Percentiles rank a stretch among this genome's conserved stretches.
phyloP scores from a whole-genome alignment of 2,888 invertebrate genomes.

The Uloborus plumipes region DNA sequence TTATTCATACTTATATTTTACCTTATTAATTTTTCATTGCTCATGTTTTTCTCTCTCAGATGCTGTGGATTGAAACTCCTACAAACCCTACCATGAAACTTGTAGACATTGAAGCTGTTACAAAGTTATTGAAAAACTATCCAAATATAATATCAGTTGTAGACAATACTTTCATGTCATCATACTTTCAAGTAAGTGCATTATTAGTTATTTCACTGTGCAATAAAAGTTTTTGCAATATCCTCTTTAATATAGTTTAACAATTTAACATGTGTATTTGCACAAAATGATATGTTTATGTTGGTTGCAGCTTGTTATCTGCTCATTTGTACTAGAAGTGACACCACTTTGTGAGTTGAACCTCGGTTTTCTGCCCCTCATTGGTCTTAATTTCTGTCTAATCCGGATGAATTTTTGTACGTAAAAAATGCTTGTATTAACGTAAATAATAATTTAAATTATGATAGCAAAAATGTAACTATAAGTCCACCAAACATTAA shows the following conservation, averaged over 20 bases:
- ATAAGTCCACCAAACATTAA: too few relatives aligned
- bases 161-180: constrained; percentile 94
- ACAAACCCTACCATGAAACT: constrained; percentile 94
- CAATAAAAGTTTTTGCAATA: background rate
- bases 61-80: constrained; percentile 94
- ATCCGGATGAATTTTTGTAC: too few relatives aligned
- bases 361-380: too few relatives aligned
- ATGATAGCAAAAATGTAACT: too few relatives aligned
- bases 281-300: too few relatives aligned
- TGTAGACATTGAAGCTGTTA: constrained; percentile 83
- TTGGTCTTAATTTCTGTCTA: too few relatives aligned
- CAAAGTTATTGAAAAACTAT: constrained; percentile 76
- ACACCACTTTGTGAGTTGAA: too few relatives aligned
- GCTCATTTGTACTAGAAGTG: too few relatives aligned
- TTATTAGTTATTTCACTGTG: background rate
- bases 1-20: background rate
- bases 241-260: background rate
- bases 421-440: too few relatives aligned
- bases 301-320: too few relatives aligned
- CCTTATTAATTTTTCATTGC: background rate
- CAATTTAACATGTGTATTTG: too few relatives aligned
- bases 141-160: constrained; percentile 81
- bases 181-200: constrained; percentile 81
- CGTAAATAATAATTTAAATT: too few relatives aligned
- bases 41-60: constrained; percentile 68